A percentile compares a stretch with the other conserved stretches of the same genome.
Evolutionary conservation across 2,888 invertebrate species (phyloP).

Genomic region (Cantharis lateralis): DNA sequence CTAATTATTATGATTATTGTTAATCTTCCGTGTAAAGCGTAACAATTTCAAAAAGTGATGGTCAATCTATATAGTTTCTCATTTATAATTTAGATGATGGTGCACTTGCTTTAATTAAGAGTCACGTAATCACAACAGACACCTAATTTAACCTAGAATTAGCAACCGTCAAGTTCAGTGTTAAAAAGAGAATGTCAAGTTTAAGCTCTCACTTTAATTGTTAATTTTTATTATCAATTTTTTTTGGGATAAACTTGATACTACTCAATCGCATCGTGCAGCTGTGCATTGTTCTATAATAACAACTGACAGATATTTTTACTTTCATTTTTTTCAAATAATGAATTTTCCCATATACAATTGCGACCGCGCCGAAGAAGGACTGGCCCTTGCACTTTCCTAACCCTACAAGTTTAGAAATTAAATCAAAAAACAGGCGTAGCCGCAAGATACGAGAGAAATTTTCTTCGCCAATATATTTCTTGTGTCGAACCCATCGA

Average conservation of each 20-base stretch:
- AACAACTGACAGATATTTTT: background rate
- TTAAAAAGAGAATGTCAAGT: slow-evolving; percentile 25
- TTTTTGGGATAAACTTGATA: background rate
- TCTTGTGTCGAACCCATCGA: background rate
- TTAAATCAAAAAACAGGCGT: background rate
- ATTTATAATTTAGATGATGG: background rate
- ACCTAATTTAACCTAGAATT: slow-evolving; percentile 14
- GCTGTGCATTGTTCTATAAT: background rate
- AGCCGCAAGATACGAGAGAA: background rate
- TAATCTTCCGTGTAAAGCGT: background rate
- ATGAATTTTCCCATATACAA: background rate
- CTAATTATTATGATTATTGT: background rate
- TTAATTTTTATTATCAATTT: background rate
- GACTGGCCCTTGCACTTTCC: too few species aligned
- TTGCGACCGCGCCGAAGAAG: too few species aligned
- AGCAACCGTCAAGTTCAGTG: slow-evolving; percentile 13
- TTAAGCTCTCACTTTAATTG: slow-evolving; percentile 8
- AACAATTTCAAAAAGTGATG: background rate
- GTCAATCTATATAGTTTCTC: background rate
- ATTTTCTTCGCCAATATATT: background rate
- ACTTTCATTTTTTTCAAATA: background rate
- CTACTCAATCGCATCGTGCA: background rate
- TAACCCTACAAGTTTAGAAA: background rate
- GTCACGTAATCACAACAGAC: background rate
- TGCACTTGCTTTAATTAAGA: background rate